Base-by-base conservation (phyloP, 2,113 vertebrate species). In the Lanius collurio region DNA sequence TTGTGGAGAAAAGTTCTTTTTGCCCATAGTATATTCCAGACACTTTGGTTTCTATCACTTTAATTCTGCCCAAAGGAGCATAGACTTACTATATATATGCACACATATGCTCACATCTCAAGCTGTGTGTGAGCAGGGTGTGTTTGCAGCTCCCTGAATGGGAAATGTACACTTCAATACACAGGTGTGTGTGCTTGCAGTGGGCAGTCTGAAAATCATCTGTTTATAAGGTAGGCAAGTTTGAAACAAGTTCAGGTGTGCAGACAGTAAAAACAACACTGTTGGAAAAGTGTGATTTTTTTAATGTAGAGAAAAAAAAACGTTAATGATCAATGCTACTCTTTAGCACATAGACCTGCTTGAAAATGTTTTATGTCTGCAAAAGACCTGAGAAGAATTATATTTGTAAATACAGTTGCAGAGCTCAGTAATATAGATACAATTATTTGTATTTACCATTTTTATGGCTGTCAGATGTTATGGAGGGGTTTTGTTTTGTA, bases 51-150 rank as follows among this genome's bases (percentile, higher is more conserved):
- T 27, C 2, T 35, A 8, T 24, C n/a, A 10, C 30, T 30, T 20
- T 8, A 28, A 10, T 26, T 84, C 21, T 44, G 44, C n/a, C 41
- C 44, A 20, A 75, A 35, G 13, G 33, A 33, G 52, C 5, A 7
- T 23, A 9, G 49, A 18, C 23, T 49, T 65, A 47, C 15, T 59
- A 3, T 19, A 8, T 1, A 6, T 14, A 19, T 8, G 3, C 15
- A 20, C 9, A 22, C 0, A 4, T 6, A 3, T 4, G 20, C 21
- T 67, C 1, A 0, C 22, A 8, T 37, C 15, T n/a, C 39, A 7
- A 39, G 9, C 11, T 75, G 16, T 33, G 9, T 2, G 6, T 30
- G n/a, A 2, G 5, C 24, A 17, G 74, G 59, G 8, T 49, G 57
- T 19, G 31, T 28, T 55, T 11, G 7, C 19, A 28, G 47, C 56